phyloP scores from a whole-genome alignment of 1,140 invertebrate genomes.

The Lutraria rhynchaena region DNA sequence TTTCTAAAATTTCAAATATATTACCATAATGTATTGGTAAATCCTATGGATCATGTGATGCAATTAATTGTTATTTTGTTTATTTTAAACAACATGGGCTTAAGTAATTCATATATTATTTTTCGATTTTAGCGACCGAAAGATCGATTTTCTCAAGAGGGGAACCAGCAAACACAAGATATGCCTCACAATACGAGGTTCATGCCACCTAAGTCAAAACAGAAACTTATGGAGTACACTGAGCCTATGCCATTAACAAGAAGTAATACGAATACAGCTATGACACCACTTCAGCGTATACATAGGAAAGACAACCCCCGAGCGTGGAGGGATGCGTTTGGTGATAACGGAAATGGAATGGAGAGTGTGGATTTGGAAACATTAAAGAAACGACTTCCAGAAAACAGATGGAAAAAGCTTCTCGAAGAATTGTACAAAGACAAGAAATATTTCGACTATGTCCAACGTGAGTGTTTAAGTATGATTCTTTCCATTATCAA shows the following conservation, averaged over 20 bases:
- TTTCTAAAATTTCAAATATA: too few species aligned
- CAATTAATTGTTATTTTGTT: too few species aligned
- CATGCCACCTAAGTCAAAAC: conserved; percentile 39
- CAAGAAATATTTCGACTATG: conserved; percentile 75
- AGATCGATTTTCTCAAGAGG: conserved; percentile 42
- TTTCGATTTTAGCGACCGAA: conserved; percentile 49
- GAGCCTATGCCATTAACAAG: conserved; percentile 51
- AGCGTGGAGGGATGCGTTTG: conserved; percentile 61
- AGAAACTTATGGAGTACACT: conserved; percentile 25
- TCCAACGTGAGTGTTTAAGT: conserved; percentile 60
- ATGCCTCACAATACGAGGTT: conserved; percentile 55
- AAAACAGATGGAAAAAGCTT: conserved; percentile 66
- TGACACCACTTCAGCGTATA: conserved; percentile 62
- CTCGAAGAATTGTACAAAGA: conserved; percentile 72
- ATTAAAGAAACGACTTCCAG: conserved; percentile 59
- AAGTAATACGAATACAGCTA: conserved; percentile 53
- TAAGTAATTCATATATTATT: too few species aligned
- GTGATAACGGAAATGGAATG: conserved; percentile 55
- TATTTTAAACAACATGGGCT: too few species aligned
- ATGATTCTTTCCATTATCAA: background rate
- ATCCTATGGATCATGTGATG: too few species aligned
- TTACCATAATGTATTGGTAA: too few species aligned
- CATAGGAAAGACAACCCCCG: conserved; percentile 59
- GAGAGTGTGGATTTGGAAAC: conserved; percentile 51
- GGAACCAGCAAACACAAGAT: conserved; percentile 41